Percentiles rank a stretch among this genome's conserved stretches.
Conservation (phyloP, 1,140 invertebrate species). For the Carposina sasakii region DNA sequence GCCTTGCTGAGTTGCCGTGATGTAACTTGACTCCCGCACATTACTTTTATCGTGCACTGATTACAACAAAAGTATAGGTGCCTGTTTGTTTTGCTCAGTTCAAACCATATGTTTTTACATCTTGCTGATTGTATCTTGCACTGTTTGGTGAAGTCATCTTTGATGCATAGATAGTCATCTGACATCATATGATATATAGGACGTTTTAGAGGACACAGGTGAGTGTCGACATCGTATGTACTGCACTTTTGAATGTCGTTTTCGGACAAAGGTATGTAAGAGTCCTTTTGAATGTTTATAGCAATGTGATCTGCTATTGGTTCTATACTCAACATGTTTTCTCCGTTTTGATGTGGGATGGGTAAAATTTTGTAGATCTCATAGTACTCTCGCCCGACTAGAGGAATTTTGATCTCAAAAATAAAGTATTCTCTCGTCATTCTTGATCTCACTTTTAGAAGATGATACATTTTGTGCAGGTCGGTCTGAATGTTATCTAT, state of each 20-base stretch:
- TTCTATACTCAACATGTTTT: not conserved
- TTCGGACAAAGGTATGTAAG: conserved; percentile 1
- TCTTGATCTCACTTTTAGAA: not conserved
- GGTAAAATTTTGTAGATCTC: not conserved
- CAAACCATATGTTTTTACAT: conserved; percentile 1
- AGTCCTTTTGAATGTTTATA: conserved; percentile 10
- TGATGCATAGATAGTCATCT: conserved; percentile 4
- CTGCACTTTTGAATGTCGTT: not conserved
- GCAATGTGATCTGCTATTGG: conserved; percentile 1
- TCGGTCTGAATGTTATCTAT: not conserved
- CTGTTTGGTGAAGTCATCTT: not conserved
- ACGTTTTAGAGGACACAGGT: not conserved
- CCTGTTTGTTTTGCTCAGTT: not conserved
- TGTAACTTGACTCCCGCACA: conserved; percentile 8
- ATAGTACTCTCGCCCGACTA: not conserved
- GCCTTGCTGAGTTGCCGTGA: not conserved
- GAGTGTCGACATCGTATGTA: not conserved
- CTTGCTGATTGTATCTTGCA: not conserved
- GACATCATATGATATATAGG: conserved; percentile 5
- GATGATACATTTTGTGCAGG: not conserved
- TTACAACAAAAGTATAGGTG: conserved; percentile 3
- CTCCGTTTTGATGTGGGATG: not conserved
- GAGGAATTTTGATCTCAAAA: conserved; percentile 8
- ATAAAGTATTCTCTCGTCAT: conserved; percentile 3
- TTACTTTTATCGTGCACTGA: not conserved